Evolutionary conservation across 2,888 invertebrate species (phyloP).

Genomic region (Mesorhabditis spiculigera): DNA sequence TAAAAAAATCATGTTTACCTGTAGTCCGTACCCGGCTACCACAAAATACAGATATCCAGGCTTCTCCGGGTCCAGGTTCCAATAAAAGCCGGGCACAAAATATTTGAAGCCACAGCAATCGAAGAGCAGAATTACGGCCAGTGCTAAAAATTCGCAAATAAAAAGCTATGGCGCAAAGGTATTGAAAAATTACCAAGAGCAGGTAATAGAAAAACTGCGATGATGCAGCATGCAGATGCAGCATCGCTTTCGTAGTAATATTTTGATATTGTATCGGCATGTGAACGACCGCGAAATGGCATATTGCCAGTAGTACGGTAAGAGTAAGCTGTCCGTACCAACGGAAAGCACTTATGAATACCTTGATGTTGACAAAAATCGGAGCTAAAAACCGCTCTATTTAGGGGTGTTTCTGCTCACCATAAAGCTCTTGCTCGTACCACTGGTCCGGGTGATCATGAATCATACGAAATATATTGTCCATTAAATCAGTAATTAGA

Average conservation of each 20-base stretch:
- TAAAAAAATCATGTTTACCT: not conserved
- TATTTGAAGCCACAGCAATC: constrained; percentile 1
- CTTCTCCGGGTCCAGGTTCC: not conserved
- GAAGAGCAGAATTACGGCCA: not conserved
- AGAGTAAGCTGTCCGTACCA: not conserved
- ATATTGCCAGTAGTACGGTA: not conserved
- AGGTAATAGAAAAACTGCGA: not conserved
- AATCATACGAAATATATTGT: not conserved
- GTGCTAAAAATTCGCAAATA: not conserved
- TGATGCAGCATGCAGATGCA: too few relatives aligned
- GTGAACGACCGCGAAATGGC: constrained; percentile 1
- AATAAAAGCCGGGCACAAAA: not conserved
- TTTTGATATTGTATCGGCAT: not conserved
- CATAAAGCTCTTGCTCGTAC: not conserved
- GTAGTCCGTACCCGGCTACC: not conserved
- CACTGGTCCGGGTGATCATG: not conserved
- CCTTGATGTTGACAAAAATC: not conserved
- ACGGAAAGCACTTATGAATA: not conserved
- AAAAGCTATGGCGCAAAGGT: too few relatives aligned
- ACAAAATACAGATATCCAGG: not conserved
- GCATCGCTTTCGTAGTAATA: not conserved
- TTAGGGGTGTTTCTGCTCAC: not conserved
- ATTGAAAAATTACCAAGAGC: not conserved
- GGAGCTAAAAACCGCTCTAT: not conserved
- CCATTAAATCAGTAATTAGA: not conserved